These are phyloP conservation scores for Hydraecia micacea DNA, from an alignment of 2,888 invertebrate genomes.

Conservation along the genomic window DNA sequence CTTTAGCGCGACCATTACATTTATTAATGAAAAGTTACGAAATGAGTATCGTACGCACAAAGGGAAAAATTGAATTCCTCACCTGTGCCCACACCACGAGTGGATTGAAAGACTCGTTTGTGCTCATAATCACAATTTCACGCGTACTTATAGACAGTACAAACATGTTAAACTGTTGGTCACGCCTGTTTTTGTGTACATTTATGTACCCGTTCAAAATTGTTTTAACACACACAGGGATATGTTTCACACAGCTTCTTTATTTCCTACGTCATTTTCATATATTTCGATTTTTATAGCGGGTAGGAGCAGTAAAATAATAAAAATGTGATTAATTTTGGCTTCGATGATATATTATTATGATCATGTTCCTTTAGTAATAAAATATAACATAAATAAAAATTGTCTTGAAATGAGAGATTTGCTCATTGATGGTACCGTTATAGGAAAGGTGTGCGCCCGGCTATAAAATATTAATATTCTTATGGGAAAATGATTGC, in stretches of 20 bases:
- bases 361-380: slow-evolving; percentile 30
- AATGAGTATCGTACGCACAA: neutral
- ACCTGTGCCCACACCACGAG: slow-evolving; percentile 60
- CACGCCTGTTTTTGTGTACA: slow-evolving; percentile 82
- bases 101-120: slow-evolving; percentile 77
- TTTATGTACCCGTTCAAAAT: slow-evolving; percentile 52
- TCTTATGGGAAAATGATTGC: slow-evolving; percentile 15
- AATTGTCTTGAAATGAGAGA: slow-evolving; percentile 29
- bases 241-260: slow-evolving; percentile 33
- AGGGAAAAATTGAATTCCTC: slow-evolving; percentile 52
- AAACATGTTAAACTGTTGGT: slow-evolving; percentile 86
- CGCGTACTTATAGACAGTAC: slow-evolving; percentile 84
- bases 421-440: slow-evolving; percentile 35
- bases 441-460: slow-evolving; percentile 10
- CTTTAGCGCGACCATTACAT: neutral
- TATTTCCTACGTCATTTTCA: slow-evolving; percentile 19
- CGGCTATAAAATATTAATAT: slow-evolving; percentile 30
- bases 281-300: slow-evolving; percentile 24
- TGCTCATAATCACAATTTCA: slow-evolving; percentile 88
- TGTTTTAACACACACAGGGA: slow-evolving; percentile 50
- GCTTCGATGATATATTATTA: slow-evolving; percentile 46
- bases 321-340: slow-evolving; percentile 45
- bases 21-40: slow-evolving; percentile 16
- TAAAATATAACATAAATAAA: slow-evolving; percentile 47
- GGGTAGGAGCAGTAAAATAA: slow-evolving; percentile 38